A percentile compares a stretch with the other conserved stretches of the same genome.
These are phyloP conservation scores for Myodes glareolus DNA, from an alignment of 2,113 vertebrate species.

Conservation along the genomic window DNA sequence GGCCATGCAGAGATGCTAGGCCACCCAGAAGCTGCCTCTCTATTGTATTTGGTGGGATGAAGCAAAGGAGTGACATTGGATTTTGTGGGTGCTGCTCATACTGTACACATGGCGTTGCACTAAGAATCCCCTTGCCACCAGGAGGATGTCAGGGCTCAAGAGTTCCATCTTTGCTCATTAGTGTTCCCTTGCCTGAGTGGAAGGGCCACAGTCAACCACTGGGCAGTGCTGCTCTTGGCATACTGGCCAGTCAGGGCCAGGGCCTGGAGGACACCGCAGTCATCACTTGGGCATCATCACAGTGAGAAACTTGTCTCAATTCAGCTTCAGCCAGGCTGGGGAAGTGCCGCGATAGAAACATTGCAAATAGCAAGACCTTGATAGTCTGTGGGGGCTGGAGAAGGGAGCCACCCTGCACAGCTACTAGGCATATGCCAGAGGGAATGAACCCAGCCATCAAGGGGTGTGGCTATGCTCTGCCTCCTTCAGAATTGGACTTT, in stretches of 20 bases:
- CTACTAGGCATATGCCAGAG: background rate
- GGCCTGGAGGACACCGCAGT: too few relatives aligned
- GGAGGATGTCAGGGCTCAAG: background rate
- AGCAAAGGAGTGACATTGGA: too few relatives aligned
- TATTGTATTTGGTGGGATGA: background rate
- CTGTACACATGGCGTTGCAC: too few relatives aligned
- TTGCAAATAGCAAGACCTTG: background rate
- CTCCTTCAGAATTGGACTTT: background rate
- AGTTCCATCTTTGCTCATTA: background rate
- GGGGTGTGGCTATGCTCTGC: background rate
- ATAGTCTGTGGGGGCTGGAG: background rate
- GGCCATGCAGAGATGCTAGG: too few relatives aligned
- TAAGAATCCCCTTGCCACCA: background rate
- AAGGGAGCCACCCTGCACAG: background rate
- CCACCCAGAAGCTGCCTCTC: background rate
- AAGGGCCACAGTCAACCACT: background rate
- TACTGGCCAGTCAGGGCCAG: background rate
- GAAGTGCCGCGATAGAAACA: background rate
- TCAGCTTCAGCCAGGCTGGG: background rate
- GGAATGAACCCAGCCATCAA: background rate
- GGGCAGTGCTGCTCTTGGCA: background rate
- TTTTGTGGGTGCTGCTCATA: background rate
- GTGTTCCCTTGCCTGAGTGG: fast-evolving
- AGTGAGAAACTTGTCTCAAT: background rate
- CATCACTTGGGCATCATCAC: background rate